Conservation (phyloP, 2,888 invertebrate genomes). For the Acleris holmiana region DNA sequence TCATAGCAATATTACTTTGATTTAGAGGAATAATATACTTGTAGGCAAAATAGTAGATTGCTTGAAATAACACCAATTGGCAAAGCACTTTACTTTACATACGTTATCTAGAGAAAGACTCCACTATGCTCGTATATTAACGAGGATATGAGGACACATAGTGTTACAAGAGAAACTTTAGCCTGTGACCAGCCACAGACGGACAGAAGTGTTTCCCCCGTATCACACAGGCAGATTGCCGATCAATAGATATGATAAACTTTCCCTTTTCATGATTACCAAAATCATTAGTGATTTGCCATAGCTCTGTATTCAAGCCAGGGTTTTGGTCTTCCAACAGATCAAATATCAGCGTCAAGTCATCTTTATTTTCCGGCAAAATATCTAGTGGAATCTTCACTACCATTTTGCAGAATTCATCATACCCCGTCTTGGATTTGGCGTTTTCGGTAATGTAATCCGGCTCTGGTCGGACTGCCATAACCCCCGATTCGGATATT, state of each 20-base stretch:
- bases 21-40: too few species aligned
- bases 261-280: constrained; percentile 61
- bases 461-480: constrained; percentile 47
- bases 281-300: constrained; percentile 59
- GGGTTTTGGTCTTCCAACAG: constrained; percentile 73
- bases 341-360: constrained; percentile 69
- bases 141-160: neutral
- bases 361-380: constrained; percentile 66
- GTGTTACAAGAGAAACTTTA: constrained; percentile 64
- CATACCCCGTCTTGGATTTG: constrained; percentile 37
- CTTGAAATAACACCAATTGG: too few species aligned
- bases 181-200: constrained; percentile 61
- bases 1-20: too few species aligned
- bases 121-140: neutral
- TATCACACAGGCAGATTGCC: constrained; percentile 61
- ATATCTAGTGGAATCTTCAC: constrained; percentile 64
- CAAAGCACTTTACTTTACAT: too few species aligned
- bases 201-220: constrained; percentile 62
- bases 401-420: constrained; percentile 56
- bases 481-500: constrained; percentile 46
- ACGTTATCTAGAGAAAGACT: too few species aligned
- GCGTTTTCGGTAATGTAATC: neutral
- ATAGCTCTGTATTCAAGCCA: constrained; percentile 68
- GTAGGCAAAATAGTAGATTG: too few species aligned
- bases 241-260: constrained; percentile 63